A percentile compares a stretch with the other conserved stretches of the same genome.
Conservation (phyloP, 2,888 invertebrate genomes). For the Priocnemis perturbator region DNA sequence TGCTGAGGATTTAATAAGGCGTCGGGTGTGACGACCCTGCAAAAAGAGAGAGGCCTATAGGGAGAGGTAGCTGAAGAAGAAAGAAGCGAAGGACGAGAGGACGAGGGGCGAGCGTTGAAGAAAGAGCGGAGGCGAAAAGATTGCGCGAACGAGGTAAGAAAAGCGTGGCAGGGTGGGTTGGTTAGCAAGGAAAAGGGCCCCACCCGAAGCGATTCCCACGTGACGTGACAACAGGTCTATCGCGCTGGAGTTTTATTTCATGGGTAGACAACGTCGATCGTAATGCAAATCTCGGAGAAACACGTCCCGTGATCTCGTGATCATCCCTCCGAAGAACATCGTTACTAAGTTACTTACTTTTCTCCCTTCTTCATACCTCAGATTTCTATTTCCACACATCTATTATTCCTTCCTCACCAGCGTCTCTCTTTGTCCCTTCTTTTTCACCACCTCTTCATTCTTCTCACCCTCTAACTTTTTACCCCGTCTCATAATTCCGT, state of each 20-base stretch:
- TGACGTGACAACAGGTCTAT: no score
- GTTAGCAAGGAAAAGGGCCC: no score
- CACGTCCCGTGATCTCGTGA: slow-evolving; percentile 39
- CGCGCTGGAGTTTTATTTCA: no score
- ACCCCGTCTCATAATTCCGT: not conserved
- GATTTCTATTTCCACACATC: slow-evolving; percentile 34
- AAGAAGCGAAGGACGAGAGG: slow-evolving; percentile 36
- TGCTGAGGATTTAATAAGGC: slow-evolving; percentile 57
- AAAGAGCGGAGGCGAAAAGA: slow-evolving; percentile 18
- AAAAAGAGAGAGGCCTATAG: slow-evolving; percentile 37
- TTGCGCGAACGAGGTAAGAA: slow-evolving; percentile 16
- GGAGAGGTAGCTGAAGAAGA: slow-evolving; percentile 15
- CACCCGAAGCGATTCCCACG: not conserved
- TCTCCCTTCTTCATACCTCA: slow-evolving; percentile 10
- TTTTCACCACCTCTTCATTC: slow-evolving; percentile 8
- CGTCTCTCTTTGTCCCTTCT: slow-evolving; percentile 12
- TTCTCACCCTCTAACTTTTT: slow-evolving; percentile 9
- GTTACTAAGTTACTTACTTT: no score
- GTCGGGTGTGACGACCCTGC: slow-evolving; percentile 53
- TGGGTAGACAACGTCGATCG: no score
- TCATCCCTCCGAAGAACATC: no score
- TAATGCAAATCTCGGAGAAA: slow-evolving; percentile 45
- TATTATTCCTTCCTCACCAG: not conserved
- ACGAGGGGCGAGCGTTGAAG: slow-evolving; percentile 22
- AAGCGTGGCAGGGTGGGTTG: no score